These are phyloP conservation scores for Drosophila obscura DNA, from an alignment of 1,140 invertebrate genomes.

Conservation along the genomic window DNA sequence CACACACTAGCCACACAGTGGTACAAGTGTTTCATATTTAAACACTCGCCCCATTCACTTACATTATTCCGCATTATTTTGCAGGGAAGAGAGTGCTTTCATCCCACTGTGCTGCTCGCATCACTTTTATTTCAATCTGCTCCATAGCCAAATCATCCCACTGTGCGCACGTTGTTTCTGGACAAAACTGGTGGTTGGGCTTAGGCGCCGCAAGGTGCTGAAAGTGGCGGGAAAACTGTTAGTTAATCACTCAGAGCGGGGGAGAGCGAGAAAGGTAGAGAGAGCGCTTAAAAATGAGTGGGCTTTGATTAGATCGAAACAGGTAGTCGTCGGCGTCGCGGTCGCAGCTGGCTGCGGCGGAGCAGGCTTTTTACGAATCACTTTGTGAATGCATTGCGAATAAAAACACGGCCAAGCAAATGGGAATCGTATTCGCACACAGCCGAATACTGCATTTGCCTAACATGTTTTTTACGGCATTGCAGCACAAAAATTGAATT, in stretches of 20 bases:
- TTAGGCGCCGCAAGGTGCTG: constrained; percentile 66
- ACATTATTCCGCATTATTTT: too few relatives aligned
- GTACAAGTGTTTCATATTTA: background rate
- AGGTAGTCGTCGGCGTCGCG: constrained; percentile 55
- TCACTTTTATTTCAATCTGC: background rate
- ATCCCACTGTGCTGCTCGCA: too few relatives aligned
- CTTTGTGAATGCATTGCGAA: constrained; percentile 10
- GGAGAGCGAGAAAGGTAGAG: constrained; percentile 11
- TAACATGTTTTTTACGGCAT: constrained; percentile 28
- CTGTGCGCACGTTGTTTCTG: constrained; percentile 77
- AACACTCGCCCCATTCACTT: too few relatives aligned
- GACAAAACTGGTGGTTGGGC: constrained; percentile 55
- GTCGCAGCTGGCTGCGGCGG: constrained; percentile 36
- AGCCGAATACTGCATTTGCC: constrained; percentile 17
- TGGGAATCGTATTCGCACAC: constrained; percentile 18
- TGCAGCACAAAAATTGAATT: constrained; percentile 9
- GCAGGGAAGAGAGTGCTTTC: too few relatives aligned
- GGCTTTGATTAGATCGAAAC: constrained; percentile 73
- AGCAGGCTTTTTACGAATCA: constrained; percentile 21
- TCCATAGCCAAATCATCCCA: constrained; percentile 14
- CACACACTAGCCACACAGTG: constrained; percentile 42
- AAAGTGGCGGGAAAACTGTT: constrained; percentile 78
- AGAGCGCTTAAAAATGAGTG: constrained; percentile 36
- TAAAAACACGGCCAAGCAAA: background rate
- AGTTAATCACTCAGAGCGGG: constrained; percentile 38